Conservation (phyloP, 2,113 vertebrate species). For the Sapayoa aenigma region DNA sequence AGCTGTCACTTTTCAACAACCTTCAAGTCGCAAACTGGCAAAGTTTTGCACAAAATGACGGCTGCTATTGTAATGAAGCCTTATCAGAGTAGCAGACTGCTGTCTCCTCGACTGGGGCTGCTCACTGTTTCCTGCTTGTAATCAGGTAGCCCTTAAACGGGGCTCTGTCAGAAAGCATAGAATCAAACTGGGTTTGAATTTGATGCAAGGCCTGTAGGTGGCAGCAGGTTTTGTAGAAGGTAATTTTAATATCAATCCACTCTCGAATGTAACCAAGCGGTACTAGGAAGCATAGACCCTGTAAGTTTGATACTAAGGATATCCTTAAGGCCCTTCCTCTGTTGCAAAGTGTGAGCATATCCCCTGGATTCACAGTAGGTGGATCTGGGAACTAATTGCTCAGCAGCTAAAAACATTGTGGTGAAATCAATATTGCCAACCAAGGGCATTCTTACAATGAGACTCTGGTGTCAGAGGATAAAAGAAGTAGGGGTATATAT, state of each 20-base stretch:
- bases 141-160: neutral
- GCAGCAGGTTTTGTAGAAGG: neutral
- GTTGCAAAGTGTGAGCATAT: neutral
- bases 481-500: neutral
- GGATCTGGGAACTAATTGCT: neutral
- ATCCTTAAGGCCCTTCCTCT: neutral
- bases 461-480: neutral
- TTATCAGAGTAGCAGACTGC: neutral
- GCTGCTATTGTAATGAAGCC: neutral
- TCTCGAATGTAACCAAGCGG: neutral
- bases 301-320: neutral
- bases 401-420: neutral
- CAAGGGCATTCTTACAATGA: neutral
- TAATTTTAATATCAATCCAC: neutral
- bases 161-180: neutral
- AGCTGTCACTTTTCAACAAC: neutral
- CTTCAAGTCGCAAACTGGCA: neutral
- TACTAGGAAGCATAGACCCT: neutral
- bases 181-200: neutral
- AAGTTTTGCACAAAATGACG: neutral
- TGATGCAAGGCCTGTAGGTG: neutral
- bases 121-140: neutral
- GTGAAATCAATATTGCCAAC: neutral
- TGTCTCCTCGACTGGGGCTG: neutral
- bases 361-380: neutral